Base-by-base conservation (phyloP, 2,113 vertebrate genomes). In the Malaclemys terrapin region DNA sequence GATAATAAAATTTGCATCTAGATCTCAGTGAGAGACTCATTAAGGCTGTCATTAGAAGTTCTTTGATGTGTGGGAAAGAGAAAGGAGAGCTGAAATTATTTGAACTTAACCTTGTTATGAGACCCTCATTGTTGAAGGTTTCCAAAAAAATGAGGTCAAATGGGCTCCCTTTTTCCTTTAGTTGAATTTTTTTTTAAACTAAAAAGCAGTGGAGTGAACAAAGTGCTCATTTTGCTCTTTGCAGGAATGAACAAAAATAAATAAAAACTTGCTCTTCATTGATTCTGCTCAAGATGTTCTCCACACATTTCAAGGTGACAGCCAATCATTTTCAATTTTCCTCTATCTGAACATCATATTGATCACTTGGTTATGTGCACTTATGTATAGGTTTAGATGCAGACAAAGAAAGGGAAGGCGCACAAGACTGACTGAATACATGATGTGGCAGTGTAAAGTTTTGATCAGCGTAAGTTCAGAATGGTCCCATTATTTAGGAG, bases 1-100 rank as follows among this genome's bases (percentile, higher is more conserved):
- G 89, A 93, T 62, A 91, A 91, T 93, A 89, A 93, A 97, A 89
- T 75, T 76, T 81, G 78, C 78, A 91, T 83, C 56, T 95, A 2
- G 0, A 4, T 88, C 85, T 89, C 89, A 84, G 49, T 29, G 42
- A 50, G 84, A 93, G 16, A 84, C 75, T 92, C 47, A 24, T 88
- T 92, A 88, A 3, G 1, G 85, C 57, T 89, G 57, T 79, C 86
- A 80, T 92, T 83, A 95, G 12, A 87, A 10, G 76, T 52, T 81
- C 45, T 95, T 84, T 85, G 85, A 96, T 95, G 90, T 90, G 52
- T 42, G 72, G 76, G 17, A 78, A 88, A 89, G 76, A 82, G 50
- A 93, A 57, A 57, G 8, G 49, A 53, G 54, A 93, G 54, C 25
- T 89, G 53, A 82, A 82, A 94, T 82, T 92, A 85, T 42, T 89